Evolutionary conservation across 2,113 vertebrate species (phyloP).

Genomic region (Perca flavescens): DNA sequence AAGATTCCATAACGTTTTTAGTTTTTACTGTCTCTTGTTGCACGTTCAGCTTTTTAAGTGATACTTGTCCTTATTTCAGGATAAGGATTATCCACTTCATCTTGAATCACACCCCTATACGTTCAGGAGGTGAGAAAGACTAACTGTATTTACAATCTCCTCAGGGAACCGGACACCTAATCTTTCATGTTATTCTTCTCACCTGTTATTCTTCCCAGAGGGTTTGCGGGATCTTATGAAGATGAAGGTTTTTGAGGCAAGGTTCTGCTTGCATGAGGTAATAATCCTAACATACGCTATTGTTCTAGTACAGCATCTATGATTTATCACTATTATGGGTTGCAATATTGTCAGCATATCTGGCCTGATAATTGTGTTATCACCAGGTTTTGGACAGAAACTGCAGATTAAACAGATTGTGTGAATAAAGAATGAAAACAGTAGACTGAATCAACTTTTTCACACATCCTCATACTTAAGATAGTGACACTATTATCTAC

Average conservation of each 20-base stretch:
- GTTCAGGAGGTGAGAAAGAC: constrained; percentile 77
- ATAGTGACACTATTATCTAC: constrained; percentile 15
- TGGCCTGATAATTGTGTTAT: neutral
- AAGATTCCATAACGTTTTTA: neutral
- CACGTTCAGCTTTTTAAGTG: neutral
- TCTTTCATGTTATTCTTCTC: constrained; percentile 8
- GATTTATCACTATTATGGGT: neutral
- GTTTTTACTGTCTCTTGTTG: neutral
- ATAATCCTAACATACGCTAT: constrained; percentile 7
- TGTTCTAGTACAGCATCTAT: neutral
- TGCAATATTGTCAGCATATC: neutral
- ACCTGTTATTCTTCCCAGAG: constrained; percentile 73
- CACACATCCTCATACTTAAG: constrained; percentile 1
- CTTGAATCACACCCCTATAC: constrained; percentile 76
- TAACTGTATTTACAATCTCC: neutral
- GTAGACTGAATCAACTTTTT: neutral
- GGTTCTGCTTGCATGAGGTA: constrained; percentile 93
- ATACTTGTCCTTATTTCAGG: constrained; percentile 80
- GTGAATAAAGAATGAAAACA: constrained; percentile 2
- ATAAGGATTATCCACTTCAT: constrained; percentile 91
- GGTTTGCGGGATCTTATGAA: constrained; percentile 83
- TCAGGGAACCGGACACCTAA: neutral
- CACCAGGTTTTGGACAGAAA: neutral
- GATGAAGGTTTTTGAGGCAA: constrained; percentile 87
- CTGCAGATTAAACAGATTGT: neutral